Base-by-base conservation (phyloP, 2,797 vertebrate genomes). In the Melanotaenia parkinsoni region DNA sequence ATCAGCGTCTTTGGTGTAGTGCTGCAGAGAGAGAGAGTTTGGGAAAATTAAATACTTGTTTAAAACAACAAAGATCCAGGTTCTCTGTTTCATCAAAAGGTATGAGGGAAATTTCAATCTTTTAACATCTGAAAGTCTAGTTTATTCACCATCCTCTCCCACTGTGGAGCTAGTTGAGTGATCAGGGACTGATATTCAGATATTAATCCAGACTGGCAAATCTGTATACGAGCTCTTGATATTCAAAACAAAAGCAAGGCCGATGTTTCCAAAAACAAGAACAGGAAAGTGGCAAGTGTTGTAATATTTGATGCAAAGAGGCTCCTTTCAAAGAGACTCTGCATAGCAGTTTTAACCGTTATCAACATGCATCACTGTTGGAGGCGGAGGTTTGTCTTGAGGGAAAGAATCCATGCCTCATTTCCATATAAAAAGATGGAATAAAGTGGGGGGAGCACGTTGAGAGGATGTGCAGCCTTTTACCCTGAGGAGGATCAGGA, bases 1-100 rank as follows among this genome's bases (percentile, higher is more conserved):
- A 0, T 99, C 98, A 0, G 98, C 96, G 0, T 99, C 97, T 35
- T 96, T 96, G 94, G 96, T 99, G 95, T 99, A 99, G 90, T 99
- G 98, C 97, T 99, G 93, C 3, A 56, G 22, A 58, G 32, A 77
- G 14, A 35, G 3, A 58, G 35, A 72, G 30, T 14, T 50, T 18
- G 14, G 35, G 35, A 64, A 20, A 69, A 59, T 56, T 18, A 24
- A 35, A 63, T 2, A 5, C 22, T 64, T 8, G 14, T 10, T 18
- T 20, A 24, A 4, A 54, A 54, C 43, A 9, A 47, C 20, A 53
- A 33, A 38, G 14, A 47, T 28, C 22, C 30, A 3, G 1, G 18
- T 22, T 14, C 18, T 5, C 16, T n/a, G 9, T n/a, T 16, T 5
- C 20, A 50, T 50, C 18, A 3, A 50, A 22, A n/a, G 1, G 14